A percentile compares a stretch with the other conserved stretches of the same genome.
Evolutionary conservation across 2,113 vertebrate species (phyloP).

Genomic region (Percopsis transmontana): DNA sequence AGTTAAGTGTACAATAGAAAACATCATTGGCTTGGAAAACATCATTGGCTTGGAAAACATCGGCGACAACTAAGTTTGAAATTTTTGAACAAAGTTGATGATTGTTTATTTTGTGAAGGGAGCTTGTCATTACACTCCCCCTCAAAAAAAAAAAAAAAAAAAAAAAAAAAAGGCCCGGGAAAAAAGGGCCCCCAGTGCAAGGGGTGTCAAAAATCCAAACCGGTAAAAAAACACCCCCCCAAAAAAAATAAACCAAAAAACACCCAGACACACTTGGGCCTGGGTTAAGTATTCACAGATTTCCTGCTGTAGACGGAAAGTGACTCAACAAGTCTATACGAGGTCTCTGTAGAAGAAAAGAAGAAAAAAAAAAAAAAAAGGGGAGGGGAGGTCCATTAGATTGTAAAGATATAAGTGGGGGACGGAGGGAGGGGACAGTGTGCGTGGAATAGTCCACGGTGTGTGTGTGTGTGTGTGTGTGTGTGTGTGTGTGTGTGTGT

Average conservation of each 20-base stretch:
- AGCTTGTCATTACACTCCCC: conserved; percentile 11
- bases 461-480: conserved; percentile 22
- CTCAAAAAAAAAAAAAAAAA: conserved; percentile 20
- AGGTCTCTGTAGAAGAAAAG: conserved; percentile 60
- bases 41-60: conserved; percentile 40
- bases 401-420: conserved; percentile 35
- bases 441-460: conserved; percentile 15
- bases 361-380: not conserved
- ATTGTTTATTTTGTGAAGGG: conserved; percentile 22
- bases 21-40: conserved; percentile 55
- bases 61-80: conserved; percentile 20
- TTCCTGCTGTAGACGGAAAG: conserved; percentile 40
- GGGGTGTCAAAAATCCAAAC: conserved; percentile 57
- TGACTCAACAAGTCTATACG: conserved; percentile 48
- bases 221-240: conserved; percentile 58
- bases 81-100: conserved; percentile 44
- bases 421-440: not conserved
- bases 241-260: conserved; percentile 23
- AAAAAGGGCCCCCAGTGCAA: conserved; percentile 66
- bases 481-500: conserved; percentile 14
- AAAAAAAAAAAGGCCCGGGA: conserved; percentile 38
- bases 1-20: conserved; percentile 49
- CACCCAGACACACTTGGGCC: conserved; percentile 40
- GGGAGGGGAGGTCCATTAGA: conserved; percentile 50
- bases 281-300: conserved; percentile 66